Evolutionary conservation across 2,113 vertebrate species (phyloP), one percentile per base, ranked within the genome.

Genomic region (Nicator chloris): DNA sequence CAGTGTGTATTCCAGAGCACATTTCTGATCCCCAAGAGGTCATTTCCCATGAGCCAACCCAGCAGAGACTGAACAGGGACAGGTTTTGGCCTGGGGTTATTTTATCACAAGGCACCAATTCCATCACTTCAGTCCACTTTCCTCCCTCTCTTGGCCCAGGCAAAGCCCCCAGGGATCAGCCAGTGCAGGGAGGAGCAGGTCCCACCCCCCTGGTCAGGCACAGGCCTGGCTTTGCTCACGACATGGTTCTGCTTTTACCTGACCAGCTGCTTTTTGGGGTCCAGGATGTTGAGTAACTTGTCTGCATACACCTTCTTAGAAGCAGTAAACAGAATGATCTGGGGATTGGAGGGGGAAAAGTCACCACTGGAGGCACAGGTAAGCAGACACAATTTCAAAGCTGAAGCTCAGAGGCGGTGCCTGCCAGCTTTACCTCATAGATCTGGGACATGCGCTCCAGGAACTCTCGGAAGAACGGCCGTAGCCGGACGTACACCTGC

Each of bases 281-380:
- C 99, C 98, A 99, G 97, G 96, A 99, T 99, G 98, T 99, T 99
- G 96, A 99, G 97, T 95, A 99, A 97, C 98, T 99, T 99, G 98
- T 99, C 99, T 97, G 99, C 99, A 97, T 99, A 99, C 90, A 99
- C 99, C 98, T 99, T 99, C 98, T 99, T 99, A 97, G 99, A 99
- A 96, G 99, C 99, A 95, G 99, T 99, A 96, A 99, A 99, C 97
- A 99, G 99, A 95, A 99, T 99, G 94, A 99, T 99, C 99, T 99
- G 77, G 18, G 97, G 97, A 95, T 95, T 87, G 85, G 96, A 97
- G 93, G 82, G 94, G 40, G 83, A 91, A 91, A 96, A 84, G 70
- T 44, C 72, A 95, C 90, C 93, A 96, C 64, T 90, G 96, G 69
- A 91, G 64, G 86, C 35, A 70, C 28, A 86, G 80, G 88, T 37